These are phyloP conservation scores for Dorcus hopei DNA, from an alignment of 2,888 invertebrate genomes.

Conservation along the genomic window DNA sequence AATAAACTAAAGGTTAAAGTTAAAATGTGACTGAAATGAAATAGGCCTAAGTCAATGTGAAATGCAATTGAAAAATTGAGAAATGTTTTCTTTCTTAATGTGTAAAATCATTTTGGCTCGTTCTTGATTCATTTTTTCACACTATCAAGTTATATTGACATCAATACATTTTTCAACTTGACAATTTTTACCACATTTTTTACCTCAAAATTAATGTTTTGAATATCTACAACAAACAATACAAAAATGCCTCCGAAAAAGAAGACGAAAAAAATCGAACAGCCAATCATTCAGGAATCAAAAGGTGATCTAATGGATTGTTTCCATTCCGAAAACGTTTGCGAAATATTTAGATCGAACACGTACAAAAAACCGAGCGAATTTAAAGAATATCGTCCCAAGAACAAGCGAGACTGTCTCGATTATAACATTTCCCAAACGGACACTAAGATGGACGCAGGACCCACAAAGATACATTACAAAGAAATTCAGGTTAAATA, in stretches of 20 bases:
- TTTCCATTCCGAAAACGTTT: conserved; percentile 20
- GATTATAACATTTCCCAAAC: conserved; percentile 39
- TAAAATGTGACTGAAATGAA: too few relatives aligned
- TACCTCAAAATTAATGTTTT: too few relatives aligned
- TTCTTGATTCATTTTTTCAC: too few relatives aligned
- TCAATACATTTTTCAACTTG: too few relatives aligned
- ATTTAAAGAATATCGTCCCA: conserved; percentile 28
- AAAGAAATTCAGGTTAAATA: conserved; percentile 33
- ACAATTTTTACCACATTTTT: too few relatives aligned
- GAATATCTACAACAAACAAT: not conserved
- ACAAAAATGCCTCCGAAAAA: not conserved
- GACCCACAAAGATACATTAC: conserved; percentile 33
- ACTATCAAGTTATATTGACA: too few relatives aligned
- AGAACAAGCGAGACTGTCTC: conserved; percentile 24
- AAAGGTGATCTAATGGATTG: conserved; percentile 18
- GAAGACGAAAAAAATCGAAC: not conserved
- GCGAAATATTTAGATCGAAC: conserved; percentile 29
- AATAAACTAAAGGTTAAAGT: too few relatives aligned
- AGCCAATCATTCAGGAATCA: conserved; percentile 6
- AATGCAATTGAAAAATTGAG: too few relatives aligned
- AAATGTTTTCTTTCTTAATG: too few relatives aligned
- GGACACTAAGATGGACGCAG: conserved; percentile 29
- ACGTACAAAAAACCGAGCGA: conserved; percentile 20
- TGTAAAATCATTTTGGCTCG: too few relatives aligned
- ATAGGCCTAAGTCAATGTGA: too few relatives aligned